Evolutionary conservation across 1,140 invertebrate genomes (phyloP), one percentile per base, ranked within the genome.

Genomic region (Drosophila ambigua): DNA sequence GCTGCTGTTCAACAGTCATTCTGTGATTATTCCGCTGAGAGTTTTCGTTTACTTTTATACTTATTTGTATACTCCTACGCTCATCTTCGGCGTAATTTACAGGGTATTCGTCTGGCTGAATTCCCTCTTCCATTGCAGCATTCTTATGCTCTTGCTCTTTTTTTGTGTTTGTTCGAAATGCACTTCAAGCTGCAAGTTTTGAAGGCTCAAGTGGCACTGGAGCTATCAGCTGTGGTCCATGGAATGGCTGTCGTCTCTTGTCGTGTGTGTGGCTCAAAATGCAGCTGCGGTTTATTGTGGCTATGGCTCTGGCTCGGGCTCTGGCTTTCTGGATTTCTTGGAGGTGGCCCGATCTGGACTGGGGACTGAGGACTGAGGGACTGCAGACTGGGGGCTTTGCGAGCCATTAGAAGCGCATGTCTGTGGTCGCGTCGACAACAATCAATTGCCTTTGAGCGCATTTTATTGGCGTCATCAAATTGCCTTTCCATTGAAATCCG

Each of bases 391-490:
- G 63, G 41, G 63, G 59, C 57, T 58, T 67, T 63, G 11, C 60
- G 15, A 61, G 67, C 80, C 80, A 85, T 84, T 84, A 85, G 82
- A 85, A 87, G 82, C 78, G 72, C 82, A 85, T 82, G 78, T 78
- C 81, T 87, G 65, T 51, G 57, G 49, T 45, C 58, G 69, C 71
- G 78, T 72, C 71, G 74, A 87, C 83, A 88, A 72, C 79, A 82
- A 88, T 88, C 82, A 79, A 87, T 88, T 88, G 83, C 71, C 75
- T 82, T 68, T 83, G 81, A 87, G 80, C 83, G 77, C 83, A 87
- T 87, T 87, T 87, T 88, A 87, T 87, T 87, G 82, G 79, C 82
- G 79, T 87, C 83, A 87, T 87, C 83, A 79, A 83, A 72, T 88
- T 65, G 82, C 61, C 64, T 69, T 77, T 77, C 74, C 59, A 45